Conservation (phyloP, 2,888 invertebrate genomes). For the Trichacis sp. region DNA sequence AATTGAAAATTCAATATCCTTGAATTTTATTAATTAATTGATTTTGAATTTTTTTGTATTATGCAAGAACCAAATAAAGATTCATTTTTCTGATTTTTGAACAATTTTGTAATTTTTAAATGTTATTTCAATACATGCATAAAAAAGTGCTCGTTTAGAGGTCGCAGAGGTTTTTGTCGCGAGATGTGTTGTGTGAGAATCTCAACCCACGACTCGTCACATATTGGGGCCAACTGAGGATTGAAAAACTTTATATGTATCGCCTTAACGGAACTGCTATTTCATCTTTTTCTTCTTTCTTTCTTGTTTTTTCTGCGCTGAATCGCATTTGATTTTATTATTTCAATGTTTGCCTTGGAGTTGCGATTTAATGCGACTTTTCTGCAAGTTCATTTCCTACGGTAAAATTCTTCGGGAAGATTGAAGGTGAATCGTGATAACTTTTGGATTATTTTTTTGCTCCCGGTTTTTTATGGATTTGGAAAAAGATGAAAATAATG, state of each 20-base stretch:
- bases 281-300: not conserved
- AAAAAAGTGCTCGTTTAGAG: constrained; percentile 23
- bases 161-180: constrained; percentile 20
- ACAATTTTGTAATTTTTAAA: too few species aligned
- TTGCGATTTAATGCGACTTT: not conserved
- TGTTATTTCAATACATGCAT: too few species aligned
- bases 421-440: not conserved
- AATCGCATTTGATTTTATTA: not conserved
- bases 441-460: too few species aligned
- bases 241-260: constrained; percentile 35
- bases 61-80: not conserved
- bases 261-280: constrained; percentile 7
- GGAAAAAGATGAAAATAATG: too few species aligned
- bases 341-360: not conserved
- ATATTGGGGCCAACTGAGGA: constrained; percentile 52
- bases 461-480: too few species aligned
- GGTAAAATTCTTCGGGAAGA: too few species aligned
- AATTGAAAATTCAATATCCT: too few species aligned
- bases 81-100: not conserved
- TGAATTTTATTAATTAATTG: too few species aligned
- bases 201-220: constrained; percentile 53
- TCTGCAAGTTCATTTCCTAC: not conserved
- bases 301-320: not conserved
- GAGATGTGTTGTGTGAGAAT: constrained; percentile 57
- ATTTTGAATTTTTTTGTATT: too few species aligned